Evolutionary conservation across 2,888 invertebrate genomes (phyloP).

Genomic region (Scaptomyza polygonia): DNA sequence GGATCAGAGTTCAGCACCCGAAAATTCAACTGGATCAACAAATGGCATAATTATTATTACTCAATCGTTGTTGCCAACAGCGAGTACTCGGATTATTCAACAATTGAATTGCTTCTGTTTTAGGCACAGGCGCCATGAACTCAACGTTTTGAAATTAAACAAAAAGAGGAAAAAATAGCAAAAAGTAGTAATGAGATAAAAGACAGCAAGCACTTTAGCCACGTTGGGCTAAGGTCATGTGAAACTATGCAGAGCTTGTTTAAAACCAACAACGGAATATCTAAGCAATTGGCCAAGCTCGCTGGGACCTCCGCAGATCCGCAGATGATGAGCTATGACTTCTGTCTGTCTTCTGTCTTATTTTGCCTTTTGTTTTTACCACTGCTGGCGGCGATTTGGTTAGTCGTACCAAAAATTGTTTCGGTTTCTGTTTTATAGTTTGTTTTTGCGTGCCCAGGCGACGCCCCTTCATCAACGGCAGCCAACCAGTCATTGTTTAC

Average conservation of each 20-base stretch:
- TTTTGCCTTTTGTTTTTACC: slow-evolving; percentile 69
- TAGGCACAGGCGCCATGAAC: slow-evolving; percentile 55
- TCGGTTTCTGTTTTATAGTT: slow-evolving; percentile 50
- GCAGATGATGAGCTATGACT: slow-evolving; percentile 74
- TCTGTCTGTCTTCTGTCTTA: slow-evolving; percentile 47
- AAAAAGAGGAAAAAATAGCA: slow-evolving; percentile 17
- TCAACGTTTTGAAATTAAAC: slow-evolving; percentile 54
- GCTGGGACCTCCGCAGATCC: slow-evolving; percentile 45
- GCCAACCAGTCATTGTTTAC: slow-evolving; percentile 55
- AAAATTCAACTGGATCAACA: slow-evolving; percentile 35
- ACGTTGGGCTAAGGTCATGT: slow-evolving; percentile 74
- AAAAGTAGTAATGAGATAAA: slow-evolving; percentile 31
- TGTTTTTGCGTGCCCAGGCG: slow-evolving; percentile 44
- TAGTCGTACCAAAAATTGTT: slow-evolving; percentile 50
- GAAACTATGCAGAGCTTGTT: slow-evolving; percentile 63
- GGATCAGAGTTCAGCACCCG: slow-evolving; percentile 33
- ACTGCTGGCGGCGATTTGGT: slow-evolving; percentile 61
- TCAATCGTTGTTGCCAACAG: slow-evolving; percentile 48
- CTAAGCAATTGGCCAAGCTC: slow-evolving; percentile 39
- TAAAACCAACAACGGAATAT: slow-evolving; percentile 40
- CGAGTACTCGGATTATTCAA: slow-evolving; percentile 36
- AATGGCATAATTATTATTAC: slow-evolving; percentile 64
- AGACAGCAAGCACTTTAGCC: slow-evolving; percentile 44
- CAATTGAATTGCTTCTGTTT: slow-evolving; percentile 69
- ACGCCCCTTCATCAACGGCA: slow-evolving; percentile 55